Percentiles rank a stretch among this genome's conserved stretches.
Conservation (phyloP, 2,797 vertebrate species). For the Carapus acus region DNA sequence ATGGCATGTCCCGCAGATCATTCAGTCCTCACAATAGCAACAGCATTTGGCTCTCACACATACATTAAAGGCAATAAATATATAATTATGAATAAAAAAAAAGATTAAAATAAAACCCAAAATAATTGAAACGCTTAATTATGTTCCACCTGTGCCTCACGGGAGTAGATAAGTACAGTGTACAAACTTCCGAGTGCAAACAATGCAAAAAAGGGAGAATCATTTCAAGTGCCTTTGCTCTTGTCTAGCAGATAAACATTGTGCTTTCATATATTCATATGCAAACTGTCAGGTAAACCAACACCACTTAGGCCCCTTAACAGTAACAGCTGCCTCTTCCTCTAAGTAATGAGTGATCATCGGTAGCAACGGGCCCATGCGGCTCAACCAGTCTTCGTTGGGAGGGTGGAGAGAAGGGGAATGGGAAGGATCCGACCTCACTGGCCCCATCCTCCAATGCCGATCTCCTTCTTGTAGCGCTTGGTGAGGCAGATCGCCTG, state of each 20-base stretch:
- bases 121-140: too few species aligned
- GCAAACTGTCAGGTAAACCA: constrained; percentile 33
- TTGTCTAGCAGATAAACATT: too few species aligned
- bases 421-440: constrained; percentile 53
- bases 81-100: constrained; percentile 52
- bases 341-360: too few species aligned
- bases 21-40: constrained; percentile 28
- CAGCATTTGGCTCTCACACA: constrained; percentile 30
- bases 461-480: constrained; percentile 91
- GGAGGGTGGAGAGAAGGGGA: too few species aligned
- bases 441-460: constrained; percentile 78
- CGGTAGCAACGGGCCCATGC: too few species aligned
- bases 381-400: too few species aligned
- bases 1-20: constrained; percentile 22
- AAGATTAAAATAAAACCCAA: too few species aligned
- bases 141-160: constrained; percentile 48
- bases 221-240: constrained; percentile 18
- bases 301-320: constrained; percentile 31
- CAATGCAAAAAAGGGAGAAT: too few species aligned
- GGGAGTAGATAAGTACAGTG: constrained; percentile 29
- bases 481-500: constrained; percentile 87
- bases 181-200: constrained; percentile 59
- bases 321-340: constrained; percentile 25
- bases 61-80: constrained; percentile 60
- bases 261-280: constrained; percentile 53